phyloP scores from a whole-genome alignment of 1,140 invertebrate genomes.

The Bicyclus anynana region DNA sequence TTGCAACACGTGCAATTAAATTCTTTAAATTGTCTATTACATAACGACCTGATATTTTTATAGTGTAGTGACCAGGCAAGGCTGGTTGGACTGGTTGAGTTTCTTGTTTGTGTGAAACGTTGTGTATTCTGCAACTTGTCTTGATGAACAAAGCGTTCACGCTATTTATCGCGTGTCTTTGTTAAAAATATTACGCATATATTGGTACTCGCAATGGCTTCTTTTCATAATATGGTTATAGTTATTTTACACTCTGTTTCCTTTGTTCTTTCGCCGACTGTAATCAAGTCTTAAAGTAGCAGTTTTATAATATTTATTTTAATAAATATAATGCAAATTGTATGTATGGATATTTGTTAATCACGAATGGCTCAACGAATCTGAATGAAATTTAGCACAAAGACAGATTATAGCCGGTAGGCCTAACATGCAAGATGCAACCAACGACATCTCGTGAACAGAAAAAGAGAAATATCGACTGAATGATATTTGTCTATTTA shows the following conservation, averaged over 20 bases:
- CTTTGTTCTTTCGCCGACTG: not conserved
- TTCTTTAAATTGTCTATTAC: not conserved
- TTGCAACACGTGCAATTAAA: not conserved
- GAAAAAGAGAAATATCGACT: no score
- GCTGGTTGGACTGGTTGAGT: not conserved
- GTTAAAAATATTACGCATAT: conserved; percentile 6
- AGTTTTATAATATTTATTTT: no score
- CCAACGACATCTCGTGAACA: no score
- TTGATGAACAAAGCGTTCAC: conserved; percentile 10
- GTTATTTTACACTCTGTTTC: not conserved
- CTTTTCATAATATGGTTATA: not conserved
- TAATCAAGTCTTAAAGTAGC: no score
- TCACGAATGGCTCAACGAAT: no score
- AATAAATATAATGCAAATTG: no score
- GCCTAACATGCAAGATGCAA: no score
- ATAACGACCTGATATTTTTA: not conserved
- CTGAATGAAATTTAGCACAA: no score
- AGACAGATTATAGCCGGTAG: no score
- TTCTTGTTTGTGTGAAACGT: conserved; percentile 11
- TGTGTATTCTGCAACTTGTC: conserved; percentile 4
- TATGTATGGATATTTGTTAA: no score
- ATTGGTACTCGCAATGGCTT: not conserved
- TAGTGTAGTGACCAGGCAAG: not conserved
- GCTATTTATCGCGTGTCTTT: conserved; percentile 12
- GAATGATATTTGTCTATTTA: no score